phyloP scores from a whole-genome alignment of 2,888 invertebrate genomes.

The Cerastoderma edule region DNA sequence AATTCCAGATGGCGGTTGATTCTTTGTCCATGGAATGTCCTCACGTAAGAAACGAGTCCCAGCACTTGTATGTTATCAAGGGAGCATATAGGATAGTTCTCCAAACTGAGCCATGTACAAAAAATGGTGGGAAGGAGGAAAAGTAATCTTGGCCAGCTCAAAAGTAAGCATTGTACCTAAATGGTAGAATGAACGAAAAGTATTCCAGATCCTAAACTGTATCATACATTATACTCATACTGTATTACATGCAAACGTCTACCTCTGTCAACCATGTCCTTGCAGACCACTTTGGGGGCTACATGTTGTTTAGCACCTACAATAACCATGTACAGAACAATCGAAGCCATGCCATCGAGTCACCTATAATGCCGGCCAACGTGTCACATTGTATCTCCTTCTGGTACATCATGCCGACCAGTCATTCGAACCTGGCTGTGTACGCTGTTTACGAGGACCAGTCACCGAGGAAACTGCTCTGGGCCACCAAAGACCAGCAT shows the following conservation, averaged over 20 bases:
- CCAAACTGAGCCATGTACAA: neutral
- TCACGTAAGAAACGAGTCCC: no score
- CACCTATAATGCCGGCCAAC: slow-evolving; percentile 27
- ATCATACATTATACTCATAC: no score
- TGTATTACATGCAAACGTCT: neutral
- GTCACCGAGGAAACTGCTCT: neutral
- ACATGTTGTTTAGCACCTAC: slow-evolving; percentile 49
- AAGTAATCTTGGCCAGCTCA: neutral
- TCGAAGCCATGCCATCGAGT: slow-evolving; percentile 30
- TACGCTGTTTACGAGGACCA: neutral
- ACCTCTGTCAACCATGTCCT: neutral
- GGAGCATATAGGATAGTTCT: no score
- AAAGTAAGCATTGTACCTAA: neutral
- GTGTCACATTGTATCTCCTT: slow-evolving; percentile 41
- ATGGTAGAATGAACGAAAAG: neutral
- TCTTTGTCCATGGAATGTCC: no score
- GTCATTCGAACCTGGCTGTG: slow-evolving; percentile 24
- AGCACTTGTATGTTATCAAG: no score
- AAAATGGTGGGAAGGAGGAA: neutral
- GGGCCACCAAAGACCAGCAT: neutral
- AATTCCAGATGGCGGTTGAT: no score
- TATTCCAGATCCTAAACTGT: no score
- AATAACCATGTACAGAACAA: slow-evolving; percentile 49
- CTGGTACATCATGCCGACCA: slow-evolving; percentile 48
- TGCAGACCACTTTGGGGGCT: slow-evolving; percentile 36